These are phyloP conservation scores for Listrodromus nycthemerus DNA, from an alignment of 2,888 invertebrate species.

Conservation along the genomic window DNA sequence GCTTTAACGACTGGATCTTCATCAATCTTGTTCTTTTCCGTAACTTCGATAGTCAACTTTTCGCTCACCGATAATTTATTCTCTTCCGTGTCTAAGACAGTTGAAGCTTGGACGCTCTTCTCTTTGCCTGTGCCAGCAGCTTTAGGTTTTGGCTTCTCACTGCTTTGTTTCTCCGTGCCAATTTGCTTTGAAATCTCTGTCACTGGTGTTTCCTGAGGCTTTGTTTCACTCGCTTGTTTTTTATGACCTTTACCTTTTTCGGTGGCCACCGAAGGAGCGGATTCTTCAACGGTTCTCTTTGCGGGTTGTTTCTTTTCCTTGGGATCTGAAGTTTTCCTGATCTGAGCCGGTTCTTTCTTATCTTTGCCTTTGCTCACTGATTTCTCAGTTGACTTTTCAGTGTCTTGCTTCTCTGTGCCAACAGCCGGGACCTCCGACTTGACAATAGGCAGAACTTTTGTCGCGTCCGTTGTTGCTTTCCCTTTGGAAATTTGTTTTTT, in stretches of 20 bases:
- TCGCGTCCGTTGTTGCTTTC: conserved; percentile 14
- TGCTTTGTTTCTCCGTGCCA: neutral
- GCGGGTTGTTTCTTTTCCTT: conserved; percentile 65
- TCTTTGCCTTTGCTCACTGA: conserved; percentile 57
- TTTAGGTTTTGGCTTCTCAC: conserved; percentile 1
- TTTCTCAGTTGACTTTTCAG: conserved; percentile 55
- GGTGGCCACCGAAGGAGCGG: neutral
- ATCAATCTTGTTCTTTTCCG: conserved; percentile 68
- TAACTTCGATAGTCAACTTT: neutral
- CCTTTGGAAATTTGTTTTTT: conserved; percentile 43
- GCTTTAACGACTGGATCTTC: conserved; percentile 14
- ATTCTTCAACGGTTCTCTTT: conserved; percentile 13
- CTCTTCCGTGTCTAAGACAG: conserved; percentile 9
- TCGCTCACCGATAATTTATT: conserved; percentile 21
- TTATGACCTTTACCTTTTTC: conserved; percentile 20
- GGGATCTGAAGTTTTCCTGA: conserved; percentile 67
- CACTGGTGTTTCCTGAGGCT: neutral
- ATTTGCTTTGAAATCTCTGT: conserved; percentile 22
- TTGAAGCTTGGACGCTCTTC: conserved; percentile 41
- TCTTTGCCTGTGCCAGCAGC: conserved; percentile 31
- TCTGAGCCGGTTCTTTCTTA: conserved; percentile 54
- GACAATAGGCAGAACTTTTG: conserved; percentile 39
- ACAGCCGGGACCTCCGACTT: neutral
- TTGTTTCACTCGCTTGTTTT: conserved; percentile 18
- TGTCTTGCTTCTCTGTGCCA: conserved; percentile 3